phyloP scores from a whole-genome alignment of 1,140 invertebrate species.

The Drosophila guanche region DNA sequence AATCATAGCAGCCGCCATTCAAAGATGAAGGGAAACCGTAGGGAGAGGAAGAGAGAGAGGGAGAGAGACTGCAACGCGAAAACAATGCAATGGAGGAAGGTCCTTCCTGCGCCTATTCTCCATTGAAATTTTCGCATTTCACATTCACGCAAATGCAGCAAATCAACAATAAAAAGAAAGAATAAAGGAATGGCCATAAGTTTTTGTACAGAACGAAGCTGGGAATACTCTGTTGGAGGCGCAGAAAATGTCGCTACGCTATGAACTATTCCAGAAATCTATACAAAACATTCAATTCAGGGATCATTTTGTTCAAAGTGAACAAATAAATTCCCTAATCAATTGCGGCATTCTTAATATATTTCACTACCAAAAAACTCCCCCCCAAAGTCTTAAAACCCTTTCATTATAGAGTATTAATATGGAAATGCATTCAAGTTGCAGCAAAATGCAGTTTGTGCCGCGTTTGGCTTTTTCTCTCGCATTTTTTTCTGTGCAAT shows the following conservation, averaged over 20 bases:
- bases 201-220: neutral
- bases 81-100: conserved; percentile 66
- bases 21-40: conserved; percentile 4
- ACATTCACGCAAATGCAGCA: conserved; percentile 66
- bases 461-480: conserved; percentile 1
- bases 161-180: conserved; percentile 65
- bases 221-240: conserved; percentile 6
- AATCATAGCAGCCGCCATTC: conserved; percentile 65
- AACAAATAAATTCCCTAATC: too few relatives aligned
- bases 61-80: conserved; percentile 51
- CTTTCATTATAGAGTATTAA: neutral
- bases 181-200: conserved; percentile 31
- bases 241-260: neutral
- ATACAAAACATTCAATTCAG: too few relatives aligned
- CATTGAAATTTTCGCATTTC: conserved; percentile 75
- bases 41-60: conserved; percentile 9
- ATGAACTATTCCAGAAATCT: too few relatives aligned
- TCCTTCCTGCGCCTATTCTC: conserved; percentile 71
- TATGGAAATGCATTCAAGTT: conserved; percentile 64
- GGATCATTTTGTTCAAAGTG: too few relatives aligned
- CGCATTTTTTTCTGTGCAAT: conserved; percentile 4
- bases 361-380: too few relatives aligned
- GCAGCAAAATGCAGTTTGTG: conserved; percentile 59
- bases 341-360: too few relatives aligned
- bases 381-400: too few relatives aligned